phyloP scores from a whole-genome alignment of 2,113 vertebrate genomes.

The Rostratula benghalensis region DNA sequence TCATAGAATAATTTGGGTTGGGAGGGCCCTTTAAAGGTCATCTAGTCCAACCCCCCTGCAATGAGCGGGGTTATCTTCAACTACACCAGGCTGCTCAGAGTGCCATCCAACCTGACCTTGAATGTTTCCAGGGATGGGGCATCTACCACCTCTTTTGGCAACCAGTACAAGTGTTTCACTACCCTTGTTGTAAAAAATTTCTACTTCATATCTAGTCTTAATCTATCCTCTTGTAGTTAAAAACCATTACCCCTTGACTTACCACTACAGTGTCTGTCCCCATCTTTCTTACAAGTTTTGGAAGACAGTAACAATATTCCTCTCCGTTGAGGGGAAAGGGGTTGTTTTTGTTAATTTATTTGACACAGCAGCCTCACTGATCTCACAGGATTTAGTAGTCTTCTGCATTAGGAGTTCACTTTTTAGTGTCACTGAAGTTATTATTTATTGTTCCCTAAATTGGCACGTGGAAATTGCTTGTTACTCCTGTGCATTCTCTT shows the following conservation, averaged over 20 bases:
- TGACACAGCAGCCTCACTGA: not conserved
- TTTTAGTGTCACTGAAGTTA: not conserved
- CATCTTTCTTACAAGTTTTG: not conserved
- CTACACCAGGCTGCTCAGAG: not conserved
- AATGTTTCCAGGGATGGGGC: not conserved
- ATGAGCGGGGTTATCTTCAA: not conserved
- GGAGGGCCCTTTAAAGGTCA: not conserved
- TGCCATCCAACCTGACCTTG: not conserved
- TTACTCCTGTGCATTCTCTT: not conserved
- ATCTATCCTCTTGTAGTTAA: not conserved
- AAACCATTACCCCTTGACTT: not conserved
- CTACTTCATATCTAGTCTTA: too few species aligned
- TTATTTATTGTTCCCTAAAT: not conserved
- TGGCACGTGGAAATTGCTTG: not conserved
- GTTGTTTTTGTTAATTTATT: constrained; percentile 8
- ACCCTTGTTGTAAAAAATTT: not conserved
- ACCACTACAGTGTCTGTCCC: not conserved
- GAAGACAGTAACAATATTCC: not conserved
- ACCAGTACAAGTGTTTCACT: not conserved
- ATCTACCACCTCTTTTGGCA: not conserved
- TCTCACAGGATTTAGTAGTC: not conserved
- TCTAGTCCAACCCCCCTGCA: not conserved
- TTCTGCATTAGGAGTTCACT: constrained; percentile 1
- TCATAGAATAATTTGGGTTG: not conserved
- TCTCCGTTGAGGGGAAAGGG: not conserved